Conservation (phyloP, 2,797 vertebrate species). For the Dendrocincla fuliginosa region DNA sequence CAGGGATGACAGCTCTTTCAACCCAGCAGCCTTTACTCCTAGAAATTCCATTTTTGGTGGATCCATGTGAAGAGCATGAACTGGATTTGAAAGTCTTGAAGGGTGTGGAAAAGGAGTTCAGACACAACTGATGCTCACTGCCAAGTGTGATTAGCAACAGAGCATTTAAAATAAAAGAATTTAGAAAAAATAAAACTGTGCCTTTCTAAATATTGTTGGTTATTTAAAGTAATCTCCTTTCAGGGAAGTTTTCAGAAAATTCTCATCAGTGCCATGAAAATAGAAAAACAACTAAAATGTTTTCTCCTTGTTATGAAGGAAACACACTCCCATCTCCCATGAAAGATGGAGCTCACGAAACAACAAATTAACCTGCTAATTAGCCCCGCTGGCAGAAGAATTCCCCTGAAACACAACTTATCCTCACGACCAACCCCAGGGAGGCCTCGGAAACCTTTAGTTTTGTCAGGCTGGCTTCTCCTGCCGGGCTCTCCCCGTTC, state of each 20-base stretch:
- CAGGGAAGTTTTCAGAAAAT: not conserved
- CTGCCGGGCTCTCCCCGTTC: not conserved
- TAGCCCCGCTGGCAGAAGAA: slow-evolving; percentile 2
- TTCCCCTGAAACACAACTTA: slow-evolving; percentile 29
- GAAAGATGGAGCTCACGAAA: slow-evolving; percentile 8
- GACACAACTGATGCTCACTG: not conserved
- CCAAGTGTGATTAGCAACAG: not conserved
- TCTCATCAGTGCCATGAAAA: not conserved
- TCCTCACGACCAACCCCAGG: not conserved
- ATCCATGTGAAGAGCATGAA: not conserved
- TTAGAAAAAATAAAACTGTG: not conserved
- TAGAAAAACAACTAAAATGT: not conserved
- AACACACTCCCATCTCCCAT: not conserved
- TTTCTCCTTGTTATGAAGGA: slow-evolving; percentile 17
- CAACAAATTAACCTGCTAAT: slow-evolving; percentile 52
- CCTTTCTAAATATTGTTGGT: not conserved
- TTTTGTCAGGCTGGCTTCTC: not conserved
- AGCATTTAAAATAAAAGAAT: not conserved
- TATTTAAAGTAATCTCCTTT: not conserved
- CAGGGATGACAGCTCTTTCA: not conserved
- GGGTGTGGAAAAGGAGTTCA: not conserved
- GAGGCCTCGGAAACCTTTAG: not conserved
- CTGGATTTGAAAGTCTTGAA: not conserved
- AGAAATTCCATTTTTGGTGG: not conserved
- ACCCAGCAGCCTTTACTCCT: not conserved